A percentile compares a stretch with the other conserved stretches of the same genome.
Evolutionary conservation across 2,113 vertebrate genomes (phyloP).

Genomic region (Thinocorus orbignyianus): DNA sequence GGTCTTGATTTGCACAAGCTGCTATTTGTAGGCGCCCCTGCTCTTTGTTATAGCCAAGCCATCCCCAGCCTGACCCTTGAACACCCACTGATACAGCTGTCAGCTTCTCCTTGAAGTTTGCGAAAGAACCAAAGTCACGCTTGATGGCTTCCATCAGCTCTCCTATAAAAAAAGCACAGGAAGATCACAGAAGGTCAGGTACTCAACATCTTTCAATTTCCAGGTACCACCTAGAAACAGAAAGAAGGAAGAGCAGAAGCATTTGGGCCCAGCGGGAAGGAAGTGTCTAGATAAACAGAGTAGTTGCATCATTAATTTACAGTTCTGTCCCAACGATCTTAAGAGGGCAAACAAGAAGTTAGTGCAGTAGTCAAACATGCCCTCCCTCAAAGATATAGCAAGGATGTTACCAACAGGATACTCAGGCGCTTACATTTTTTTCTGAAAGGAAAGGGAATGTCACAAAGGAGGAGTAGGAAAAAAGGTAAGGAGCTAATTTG

Average conservation of each 20-base stretch:
- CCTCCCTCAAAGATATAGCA: background rate
- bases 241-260: background rate
- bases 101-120: constrained; percentile 92
- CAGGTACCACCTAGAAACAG: background rate
- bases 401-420: background rate
- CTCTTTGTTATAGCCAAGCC: constrained; percentile 92
- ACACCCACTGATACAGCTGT: constrained; percentile 87
- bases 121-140: constrained; percentile 92
- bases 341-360: background rate
- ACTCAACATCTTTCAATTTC: background rate
- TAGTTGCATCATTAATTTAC: background rate
- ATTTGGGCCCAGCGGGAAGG: background rate
- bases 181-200: background rate
- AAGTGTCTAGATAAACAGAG: background rate
- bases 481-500: background rate
- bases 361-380: background rate
- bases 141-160: constrained; percentile 92
- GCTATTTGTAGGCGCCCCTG: constrained; percentile 81
- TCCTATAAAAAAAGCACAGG: constrained; percentile 71
- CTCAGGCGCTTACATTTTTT: background rate
- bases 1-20: constrained; percentile 94
- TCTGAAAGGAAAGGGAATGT: background rate
- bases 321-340: background rate
- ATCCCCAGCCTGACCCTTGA: constrained; percentile 97
- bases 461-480: background rate